Evolutionary conservation across 2,797 vertebrate genomes (phyloP).

Genomic region (Pangasius mekongensis): DNA sequence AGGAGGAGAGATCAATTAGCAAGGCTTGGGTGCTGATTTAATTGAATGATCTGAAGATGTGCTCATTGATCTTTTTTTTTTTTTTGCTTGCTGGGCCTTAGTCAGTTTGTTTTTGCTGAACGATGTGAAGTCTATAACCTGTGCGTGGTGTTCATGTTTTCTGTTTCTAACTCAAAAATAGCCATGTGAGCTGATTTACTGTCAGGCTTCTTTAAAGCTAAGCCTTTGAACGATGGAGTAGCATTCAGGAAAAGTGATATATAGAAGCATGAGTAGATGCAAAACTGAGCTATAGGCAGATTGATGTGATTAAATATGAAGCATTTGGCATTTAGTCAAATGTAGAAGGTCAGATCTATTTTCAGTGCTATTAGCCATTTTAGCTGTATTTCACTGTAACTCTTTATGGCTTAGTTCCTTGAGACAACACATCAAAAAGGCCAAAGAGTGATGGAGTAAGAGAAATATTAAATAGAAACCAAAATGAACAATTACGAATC

Average conservation of each 20-base stretch:
- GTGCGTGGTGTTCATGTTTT: constrained; percentile 25
- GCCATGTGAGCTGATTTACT: background rate
- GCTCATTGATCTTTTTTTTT: constrained; percentile 61
- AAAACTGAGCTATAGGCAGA: background rate
- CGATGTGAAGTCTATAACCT: constrained; percentile 33
- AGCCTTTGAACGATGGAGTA: background rate
- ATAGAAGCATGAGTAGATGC: background rate
- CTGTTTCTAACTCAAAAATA: background rate
- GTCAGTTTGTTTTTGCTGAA: constrained; percentile 37
- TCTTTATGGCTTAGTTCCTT: background rate
- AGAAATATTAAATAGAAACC: background rate
- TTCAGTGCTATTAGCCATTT: background rate
- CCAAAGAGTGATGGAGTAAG: background rate
- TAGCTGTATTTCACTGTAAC: background rate
- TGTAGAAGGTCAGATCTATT: background rate
- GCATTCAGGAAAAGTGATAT: background rate
- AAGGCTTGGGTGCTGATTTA: constrained; percentile 60
- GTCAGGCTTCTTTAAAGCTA: background rate
- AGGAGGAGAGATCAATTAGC: constrained; percentile 67
- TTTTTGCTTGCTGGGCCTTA: constrained; percentile 44
- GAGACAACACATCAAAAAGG: background rate
- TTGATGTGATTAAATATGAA: background rate
- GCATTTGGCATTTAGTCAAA: constrained; percentile 9
- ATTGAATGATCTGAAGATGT: constrained; percentile 67
- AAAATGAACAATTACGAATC: background rate